These are phyloP conservation scores for Eulimnadia texana DNA, from an alignment of 1,140 invertebrate genomes.

Conservation along the genomic window DNA sequence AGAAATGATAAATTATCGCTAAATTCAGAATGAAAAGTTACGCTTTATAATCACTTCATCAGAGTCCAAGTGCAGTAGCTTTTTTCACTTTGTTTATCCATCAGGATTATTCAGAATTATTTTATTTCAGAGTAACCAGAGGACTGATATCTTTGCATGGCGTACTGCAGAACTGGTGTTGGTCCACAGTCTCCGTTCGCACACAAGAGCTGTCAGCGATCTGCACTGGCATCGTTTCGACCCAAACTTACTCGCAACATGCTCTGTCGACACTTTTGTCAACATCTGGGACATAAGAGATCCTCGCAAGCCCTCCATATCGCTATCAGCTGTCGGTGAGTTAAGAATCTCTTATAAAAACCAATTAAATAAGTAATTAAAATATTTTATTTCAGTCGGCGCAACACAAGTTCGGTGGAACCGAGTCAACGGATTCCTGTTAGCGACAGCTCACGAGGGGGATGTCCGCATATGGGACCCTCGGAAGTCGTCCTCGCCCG, in stretches of 20 bases:
- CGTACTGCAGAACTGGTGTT: slow-evolving; percentile 45
- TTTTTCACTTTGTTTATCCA: too few relatives aligned
- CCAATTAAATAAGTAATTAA: neutral
- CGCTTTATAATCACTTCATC: too few relatives aligned
- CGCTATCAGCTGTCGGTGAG: slow-evolving; percentile 60
- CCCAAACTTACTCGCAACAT: slow-evolving; percentile 75
- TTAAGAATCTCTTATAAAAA: neutral
- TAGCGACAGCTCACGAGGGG: slow-evolving; percentile 88
- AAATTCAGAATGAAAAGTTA: neutral
- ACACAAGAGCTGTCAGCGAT: slow-evolving; percentile 78
- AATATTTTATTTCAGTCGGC: slow-evolving; percentile 44
- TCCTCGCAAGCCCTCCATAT: slow-evolving; percentile 57
- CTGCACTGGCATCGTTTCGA: slow-evolving; percentile 84
- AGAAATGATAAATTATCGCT: slow-evolving; percentile 12
- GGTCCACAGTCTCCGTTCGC: slow-evolving; percentile 57
- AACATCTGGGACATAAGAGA: slow-evolving; percentile 87
- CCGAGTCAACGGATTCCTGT: slow-evolving; percentile 56
- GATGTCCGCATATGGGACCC: slow-evolving; percentile 92
- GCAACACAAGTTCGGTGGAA: slow-evolving; percentile 91
- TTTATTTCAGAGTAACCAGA: slow-evolving; percentile 55
- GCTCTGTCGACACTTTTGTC: slow-evolving; percentile 84
- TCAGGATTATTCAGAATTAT: too few relatives aligned
- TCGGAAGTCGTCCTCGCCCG: slow-evolving; percentile 65
- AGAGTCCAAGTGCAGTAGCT: too few relatives aligned
- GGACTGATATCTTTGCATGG: slow-evolving; percentile 68